A percentile compares a stretch with the other conserved stretches of the same genome.
phyloP scores from a whole-genome alignment of 2,797 vertebrate species.

The Lagodon rhomboides region DNA sequence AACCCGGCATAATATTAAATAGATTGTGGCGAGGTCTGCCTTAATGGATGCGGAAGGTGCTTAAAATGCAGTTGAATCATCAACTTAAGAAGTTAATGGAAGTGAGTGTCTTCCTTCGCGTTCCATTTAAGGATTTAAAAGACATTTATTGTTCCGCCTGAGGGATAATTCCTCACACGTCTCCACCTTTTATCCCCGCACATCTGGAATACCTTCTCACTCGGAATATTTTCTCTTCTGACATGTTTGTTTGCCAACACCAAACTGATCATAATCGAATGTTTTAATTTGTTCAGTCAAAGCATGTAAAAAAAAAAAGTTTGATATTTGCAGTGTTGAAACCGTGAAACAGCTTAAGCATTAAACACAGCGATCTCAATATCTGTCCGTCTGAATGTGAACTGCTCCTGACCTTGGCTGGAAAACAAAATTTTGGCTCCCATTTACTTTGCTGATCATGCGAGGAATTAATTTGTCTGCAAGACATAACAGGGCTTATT shows the following conservation, averaged over 20 bases:
- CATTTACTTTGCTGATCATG: conserved; percentile 44
- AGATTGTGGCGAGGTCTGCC: conserved; percentile 6
- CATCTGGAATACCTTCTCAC: not conserved
- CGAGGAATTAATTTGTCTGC: conserved; percentile 56
- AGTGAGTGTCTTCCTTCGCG: not conserved
- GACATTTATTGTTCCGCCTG: not conserved
- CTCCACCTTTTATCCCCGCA: not conserved
- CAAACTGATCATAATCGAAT: not conserved
- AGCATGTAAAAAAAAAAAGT: not conserved
- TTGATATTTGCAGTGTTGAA: conserved; percentile 9
- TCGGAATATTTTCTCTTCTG: not conserved
- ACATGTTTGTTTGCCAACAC: not conserved
- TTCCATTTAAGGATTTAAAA: not conserved
- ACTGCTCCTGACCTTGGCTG: conserved; percentile 46
- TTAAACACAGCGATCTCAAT: not conserved
- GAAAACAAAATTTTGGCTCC: conserved; percentile 41
- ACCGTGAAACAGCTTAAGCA: not conserved
- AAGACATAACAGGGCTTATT: conserved; percentile 53
- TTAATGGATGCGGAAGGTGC: conserved; percentile 1
- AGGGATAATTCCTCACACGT: not conserved
- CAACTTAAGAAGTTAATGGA: not conserved
- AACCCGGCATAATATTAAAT: conserved; percentile 3
- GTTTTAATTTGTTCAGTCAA: not conserved
- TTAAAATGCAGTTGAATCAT: not conserved
- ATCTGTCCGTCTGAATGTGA: conserved; percentile 32